Conservation (phyloP, 2,888 invertebrate species). For the Drosophila mulleri region DNA sequence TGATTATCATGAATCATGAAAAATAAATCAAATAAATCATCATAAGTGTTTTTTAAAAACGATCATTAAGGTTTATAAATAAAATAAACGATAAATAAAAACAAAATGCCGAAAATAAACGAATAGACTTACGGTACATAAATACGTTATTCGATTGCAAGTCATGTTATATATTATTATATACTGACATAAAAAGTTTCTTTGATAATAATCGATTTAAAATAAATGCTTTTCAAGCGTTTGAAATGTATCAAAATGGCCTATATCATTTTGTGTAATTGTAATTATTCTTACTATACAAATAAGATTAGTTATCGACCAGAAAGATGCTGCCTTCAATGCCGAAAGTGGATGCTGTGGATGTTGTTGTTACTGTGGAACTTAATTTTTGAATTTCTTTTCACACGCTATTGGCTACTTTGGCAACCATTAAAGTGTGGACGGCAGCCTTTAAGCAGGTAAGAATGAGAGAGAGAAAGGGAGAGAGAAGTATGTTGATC, state of each 20-base stretch:
- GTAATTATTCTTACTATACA: not conserved
- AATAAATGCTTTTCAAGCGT: conserved; percentile 65
- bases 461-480: not conserved
- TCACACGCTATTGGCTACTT: not conserved
- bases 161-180: conserved; percentile 55
- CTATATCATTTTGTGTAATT: not conserved
- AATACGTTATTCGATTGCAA: conserved; percentile 39
- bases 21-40: conserved; percentile 9
- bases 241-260: conserved; percentile 29
- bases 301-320: not conserved
- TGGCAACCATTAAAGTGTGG: not conserved
- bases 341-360: not conserved
- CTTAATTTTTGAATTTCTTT: too few species aligned
- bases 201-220: conserved; percentile 63
- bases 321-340: too few species aligned
- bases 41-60: conserved; percentile 63
- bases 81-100: conserved; percentile 11
- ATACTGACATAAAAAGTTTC: conserved; percentile 49
- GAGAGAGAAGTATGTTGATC: not conserved
- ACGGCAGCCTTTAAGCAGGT: too few species aligned
- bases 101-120: conserved; percentile 8
- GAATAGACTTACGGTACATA: conserved; percentile 22
- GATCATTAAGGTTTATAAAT: conserved; percentile 54
- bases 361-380: not conserved
- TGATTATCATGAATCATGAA: conserved; percentile 22